Percentiles rank a stretch among this genome's conserved stretches.
Evolutionary conservation across 2,797 vertebrate species (phyloP).

Genomic region (Potorous gilbertii): DNA sequence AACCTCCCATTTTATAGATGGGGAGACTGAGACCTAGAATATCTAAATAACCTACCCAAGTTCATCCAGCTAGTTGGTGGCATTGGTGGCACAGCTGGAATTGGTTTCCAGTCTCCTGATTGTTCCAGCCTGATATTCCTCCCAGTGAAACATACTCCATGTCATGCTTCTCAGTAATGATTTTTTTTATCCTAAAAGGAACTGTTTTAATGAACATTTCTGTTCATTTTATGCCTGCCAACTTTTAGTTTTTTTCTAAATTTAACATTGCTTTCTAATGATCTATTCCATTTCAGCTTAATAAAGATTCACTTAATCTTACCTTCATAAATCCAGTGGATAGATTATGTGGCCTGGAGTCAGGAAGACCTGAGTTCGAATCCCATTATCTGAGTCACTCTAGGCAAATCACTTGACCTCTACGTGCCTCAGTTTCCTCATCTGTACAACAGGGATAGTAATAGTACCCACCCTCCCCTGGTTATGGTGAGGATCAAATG

Average conservation of each 20-base stretch:
- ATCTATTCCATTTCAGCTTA: slow-evolving; percentile 49
- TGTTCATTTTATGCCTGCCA: slow-evolving; percentile 10
- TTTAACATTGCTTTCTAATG: slow-evolving; percentile 43
- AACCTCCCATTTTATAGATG: not conserved
- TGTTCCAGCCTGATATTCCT: not conserved
- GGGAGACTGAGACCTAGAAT: not conserved
- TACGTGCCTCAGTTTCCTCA: not conserved
- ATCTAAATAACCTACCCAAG: not conserved
- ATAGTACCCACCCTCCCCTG: not conserved
- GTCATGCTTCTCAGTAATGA: slow-evolving; percentile 7
- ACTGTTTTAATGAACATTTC: not conserved
- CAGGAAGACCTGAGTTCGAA: not conserved
- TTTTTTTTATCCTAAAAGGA: slow-evolving; percentile 30
- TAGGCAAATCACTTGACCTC: not conserved
- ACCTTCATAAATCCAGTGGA: not conserved
- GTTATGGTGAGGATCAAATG: not conserved
- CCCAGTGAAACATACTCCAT: not conserved
- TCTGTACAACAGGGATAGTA: not conserved
- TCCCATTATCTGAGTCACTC: not conserved
- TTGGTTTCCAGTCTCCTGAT: not conserved
- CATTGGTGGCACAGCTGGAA: too few species aligned
- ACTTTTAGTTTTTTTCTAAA: not conserved
- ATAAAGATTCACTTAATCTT: slow-evolving; percentile 10
- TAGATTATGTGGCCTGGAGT: not conserved
- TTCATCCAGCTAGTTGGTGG: not conserved